Base-by-base conservation (phyloP, 2,888 invertebrate genomes). In the Halictus ligatus region DNA sequence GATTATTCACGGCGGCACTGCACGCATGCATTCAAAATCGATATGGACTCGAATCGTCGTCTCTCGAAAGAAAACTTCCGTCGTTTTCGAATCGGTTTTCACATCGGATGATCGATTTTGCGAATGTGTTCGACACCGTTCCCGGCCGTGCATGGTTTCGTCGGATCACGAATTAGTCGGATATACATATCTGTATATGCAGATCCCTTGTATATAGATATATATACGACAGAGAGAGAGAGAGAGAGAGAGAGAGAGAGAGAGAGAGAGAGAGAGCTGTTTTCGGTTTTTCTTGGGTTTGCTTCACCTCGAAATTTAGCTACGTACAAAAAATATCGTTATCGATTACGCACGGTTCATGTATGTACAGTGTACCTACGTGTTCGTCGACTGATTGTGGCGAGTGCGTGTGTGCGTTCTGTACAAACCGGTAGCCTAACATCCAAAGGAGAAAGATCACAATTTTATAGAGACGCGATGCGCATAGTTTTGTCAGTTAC, bases 261-360 rank as follows among this genome's bases (percentile, higher is more conserved):
- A n/a, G n/a, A n/a, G n/a, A n/a, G n/a, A 79, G 64, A 82, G 80
- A 83, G 81, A 35, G 35, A 35, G 81, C 78, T 69, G 69, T 69
- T 43, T 69, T 43, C 43, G 6, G 43, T 69, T 69, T 69, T 64
- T 43, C 2, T 69, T 43, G 12, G 12, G 21, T 21, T 54, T 67
- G 35, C 75, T 87, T 75, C 72, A 75, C 80, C 69, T 72, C n/a
- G 67, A 74, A 85, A 82, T 78, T 90, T 78, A 75, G 69, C 81
- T 91, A 89, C 84, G 91, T 90, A 91, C 91, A 91, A 91, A 90
- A 90, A 89, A 90, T 90, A 90, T 83, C 75, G 87, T 90, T 90
- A 90, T 79, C 58, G 81, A 75, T 84, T 91, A 91, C 73, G 75
- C 48, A 71, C 85, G 81, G 50, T 71, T 81, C 69, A 69, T 69